A percentile compares a stretch with the other conserved stretches of the same genome.
phyloP scores from a whole-genome alignment of 2,888 invertebrate genomes.

The Platypus cylindrus region DNA sequence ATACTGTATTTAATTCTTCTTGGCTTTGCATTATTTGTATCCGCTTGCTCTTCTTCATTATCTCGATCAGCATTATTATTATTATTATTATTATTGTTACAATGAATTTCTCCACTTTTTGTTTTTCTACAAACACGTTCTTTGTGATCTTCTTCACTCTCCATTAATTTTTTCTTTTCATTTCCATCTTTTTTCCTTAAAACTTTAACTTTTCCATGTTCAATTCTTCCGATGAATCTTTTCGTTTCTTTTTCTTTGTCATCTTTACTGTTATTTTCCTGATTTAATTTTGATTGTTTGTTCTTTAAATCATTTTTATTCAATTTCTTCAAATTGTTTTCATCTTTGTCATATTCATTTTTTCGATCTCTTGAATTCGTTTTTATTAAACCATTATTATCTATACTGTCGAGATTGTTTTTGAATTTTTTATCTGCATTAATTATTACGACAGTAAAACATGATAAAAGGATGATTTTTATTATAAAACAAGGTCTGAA shows the following conservation, averaged over 20 bases:
- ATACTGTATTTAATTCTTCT: conserved; percentile 23
- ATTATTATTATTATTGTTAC: conserved; percentile 9
- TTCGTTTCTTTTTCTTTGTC: conserved; percentile 3
- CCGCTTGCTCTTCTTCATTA: conserved; percentile 12
- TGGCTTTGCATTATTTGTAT: conserved; percentile 12
- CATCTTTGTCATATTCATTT: background rate
- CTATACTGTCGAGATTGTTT: background rate
- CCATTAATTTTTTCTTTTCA: conserved; percentile 4
- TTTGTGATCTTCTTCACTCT: conserved; percentile 10
- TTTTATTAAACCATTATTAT: background rate
- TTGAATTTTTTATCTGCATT: background rate
- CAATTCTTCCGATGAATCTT: conserved; percentile 12
- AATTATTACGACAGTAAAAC: no score
- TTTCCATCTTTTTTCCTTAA: conserved; percentile 11
- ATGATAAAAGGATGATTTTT: no score
- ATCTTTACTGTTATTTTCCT: background rate
- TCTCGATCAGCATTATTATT: no score
- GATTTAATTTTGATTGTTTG: background rate
- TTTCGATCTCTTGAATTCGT: conserved; percentile 1
- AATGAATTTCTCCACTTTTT: conserved; percentile 10
- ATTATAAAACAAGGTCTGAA: no score
- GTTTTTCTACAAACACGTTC: conserved; percentile 9
- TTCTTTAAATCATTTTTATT: background rate
- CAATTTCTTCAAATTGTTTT: conserved; percentile 2
- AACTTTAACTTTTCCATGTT: conserved; percentile 13